phyloP scores from a whole-genome alignment of 2,113 vertebrate genomes.

The Xenopus tropicalis region UCB_Xtro_10.0 CM004452.2:5228501-5229000 shows the following conservation, averaged over 20 bases:
- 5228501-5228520: too few species aligned
- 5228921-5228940: slow-evolving; percentile 68
- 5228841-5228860: slow-evolving; percentile 48
- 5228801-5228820: slow-evolving; percentile 33
- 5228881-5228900: slow-evolving; percentile 72
- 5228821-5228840: slow-evolving; percentile 57
- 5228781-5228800: slow-evolving; percentile 41
- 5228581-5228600: too few species aligned
- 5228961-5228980: slow-evolving; percentile 61
- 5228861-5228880: slow-evolving; percentile 63
- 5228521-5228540: too few species aligned
- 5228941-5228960: slow-evolving; percentile 67
- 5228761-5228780: slow-evolving; percentile 53
- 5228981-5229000: slow-evolving; percentile 58
- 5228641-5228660: slow-evolving; percentile 4
- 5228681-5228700: too few species aligned
- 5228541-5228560: too few species aligned
- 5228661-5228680: slow-evolving; percentile 9
- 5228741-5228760: too few species aligned
- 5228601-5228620: slow-evolving; percentile 9
- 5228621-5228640: slow-evolving; percentile 30
- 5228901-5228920: slow-evolving; percentile 73
- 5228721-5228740: too few species aligned
- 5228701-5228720: too few species aligned
- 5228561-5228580: too few species aligned